Evolutionary conservation across 2,888 invertebrate species (phyloP), one percentile per base, ranked within the genome.

Genomic region (Dyspetes luteomarginatus): DNA sequence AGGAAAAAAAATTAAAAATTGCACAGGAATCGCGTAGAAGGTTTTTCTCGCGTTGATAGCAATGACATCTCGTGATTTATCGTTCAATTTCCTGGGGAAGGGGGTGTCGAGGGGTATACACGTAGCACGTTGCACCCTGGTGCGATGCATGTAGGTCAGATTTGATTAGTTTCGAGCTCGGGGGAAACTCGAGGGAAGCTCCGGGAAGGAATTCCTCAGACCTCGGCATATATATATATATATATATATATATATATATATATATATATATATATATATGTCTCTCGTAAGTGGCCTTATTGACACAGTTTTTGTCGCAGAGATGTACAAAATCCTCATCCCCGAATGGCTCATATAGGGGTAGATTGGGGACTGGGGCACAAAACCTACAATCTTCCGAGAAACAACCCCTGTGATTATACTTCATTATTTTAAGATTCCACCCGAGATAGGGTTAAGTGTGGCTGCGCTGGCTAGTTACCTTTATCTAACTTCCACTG

Each of bases 91-190:
- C 41, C 73, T 41, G 30, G 19, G 24, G 52, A 12, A 26, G 41
- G 55, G 41, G 4, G 28, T 58, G 58, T 48, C 15, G 48, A 17
- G 45, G 48, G 48, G 50, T 28, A 28, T 15, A 19, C 17, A n/a
- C 12, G 36, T 52, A 50, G 50, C 60, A 43, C 55, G 77, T 81
- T 79, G 73, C 69, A 73, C 50, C 55, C 24, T 28, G 60, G 52
- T 64, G 68, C 62, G 67, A 76, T 81, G 77, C 75, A 81, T 81
- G 77, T 81, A 81, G 81, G 81, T 81, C 81, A 81, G 73, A 81
- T 81, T 81, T 81, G 81, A 81, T 81, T 81, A 77, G 81, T 77
- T 81, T 58, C 64, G 72, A 77, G 76, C 72, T 48, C 62, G 22
- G 67, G 48, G 19, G 17, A 60, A 69, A 60, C 68, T 77, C 68